These are phyloP conservation scores for Diprion similis DNA, from an alignment of 1,140 invertebrate genomes.

Conservation along the genomic window DNA sequence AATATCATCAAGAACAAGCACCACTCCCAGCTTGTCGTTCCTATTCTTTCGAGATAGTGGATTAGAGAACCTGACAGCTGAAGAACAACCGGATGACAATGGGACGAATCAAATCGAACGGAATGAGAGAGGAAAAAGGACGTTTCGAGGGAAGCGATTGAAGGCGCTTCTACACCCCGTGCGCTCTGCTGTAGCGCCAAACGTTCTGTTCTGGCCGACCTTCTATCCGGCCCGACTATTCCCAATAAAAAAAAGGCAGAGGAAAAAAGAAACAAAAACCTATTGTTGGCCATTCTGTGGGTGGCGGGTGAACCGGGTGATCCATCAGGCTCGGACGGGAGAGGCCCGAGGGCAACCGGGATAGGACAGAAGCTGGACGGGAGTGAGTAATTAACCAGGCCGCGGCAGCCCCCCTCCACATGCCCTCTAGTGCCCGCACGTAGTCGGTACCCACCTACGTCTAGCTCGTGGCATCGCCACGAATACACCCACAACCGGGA, in stretches of 20 bases:
- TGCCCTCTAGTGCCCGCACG: conserved; percentile 7
- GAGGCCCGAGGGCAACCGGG: conserved; percentile 45
- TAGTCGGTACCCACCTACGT: conserved; percentile 7
- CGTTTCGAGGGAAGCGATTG: conserved; percentile 20
- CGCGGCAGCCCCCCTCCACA: conserved; percentile 27
- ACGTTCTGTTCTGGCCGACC: conserved; percentile 44
- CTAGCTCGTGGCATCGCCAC: background rate
- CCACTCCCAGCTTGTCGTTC: background rate
- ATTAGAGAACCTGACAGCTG: conserved; percentile 45
- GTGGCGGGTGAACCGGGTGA: conserved; percentile 54
- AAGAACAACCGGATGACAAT: conserved; percentile 46
- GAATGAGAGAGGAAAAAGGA: conserved; percentile 27
- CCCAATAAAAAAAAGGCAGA: conserved; percentile 39
- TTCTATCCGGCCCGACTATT: conserved; percentile 43
- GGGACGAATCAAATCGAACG: conserved; percentile 42
- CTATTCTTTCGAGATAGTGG: conserved; percentile 1
- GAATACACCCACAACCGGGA: background rate
- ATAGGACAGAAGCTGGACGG: conserved; percentile 29
- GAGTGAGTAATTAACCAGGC: conserved; percentile 53
- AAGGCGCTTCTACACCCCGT: background rate
- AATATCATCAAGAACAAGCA: background rate
- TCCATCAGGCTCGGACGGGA: conserved; percentile 53
- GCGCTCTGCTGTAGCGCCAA: conserved; percentile 37
- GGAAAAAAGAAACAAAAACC: conserved; percentile 53
- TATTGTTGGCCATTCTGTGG: conserved; percentile 58